Evolutionary conservation across 1,140 invertebrate species (phyloP), one percentile per base, ranked within the genome.

Genomic region (Eubasilissa regina): DNA sequence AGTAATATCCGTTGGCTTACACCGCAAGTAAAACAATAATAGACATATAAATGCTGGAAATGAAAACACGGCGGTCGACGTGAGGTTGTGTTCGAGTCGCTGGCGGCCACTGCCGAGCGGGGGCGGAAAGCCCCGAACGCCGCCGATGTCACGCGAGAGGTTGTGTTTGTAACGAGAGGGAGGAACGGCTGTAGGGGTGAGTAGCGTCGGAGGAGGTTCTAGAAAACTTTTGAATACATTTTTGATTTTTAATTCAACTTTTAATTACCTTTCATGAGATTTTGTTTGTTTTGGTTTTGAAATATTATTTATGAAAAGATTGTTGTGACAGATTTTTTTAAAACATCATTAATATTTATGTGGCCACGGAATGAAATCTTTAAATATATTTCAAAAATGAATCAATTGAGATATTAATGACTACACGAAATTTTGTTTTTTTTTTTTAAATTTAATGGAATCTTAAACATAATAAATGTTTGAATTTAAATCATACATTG

Each of bases 1-100:
- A 60, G 58, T 75, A 15, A 70, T 48, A 62, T 51, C 75, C 73
- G 62, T 74, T 60, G 60, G 66, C 53, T 74, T 74, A 77, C 75
- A 75, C 80, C 77, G 75, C 80, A 79, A 82, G 80, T 82, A 79
- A 82, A 82, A 82, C 80, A 82, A 82, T 82, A 82, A 82, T 79
- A 82, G 80, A 79, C 74, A 77, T 79, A 81, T 78, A 82, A 82
- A 82, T 77, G 80, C 75, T 79, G 44, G 78, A 80, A 82, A 82
- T 82, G 81, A 82, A 82, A 82, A 82, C 77, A 82, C 80, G 60
- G 53, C 75, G 70, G 75, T 68, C 56, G 79, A 62, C 43, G 70
- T 51, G 66, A 56, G 68, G 79, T 58, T 60, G 58, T 56, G 75
- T 60, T 74, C 19, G 48, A 44, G 70, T 35, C 70, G 51, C 21